phyloP scores from a whole-genome alignment of 2,888 invertebrate species.

The Chymomyza caudatula region DNA sequence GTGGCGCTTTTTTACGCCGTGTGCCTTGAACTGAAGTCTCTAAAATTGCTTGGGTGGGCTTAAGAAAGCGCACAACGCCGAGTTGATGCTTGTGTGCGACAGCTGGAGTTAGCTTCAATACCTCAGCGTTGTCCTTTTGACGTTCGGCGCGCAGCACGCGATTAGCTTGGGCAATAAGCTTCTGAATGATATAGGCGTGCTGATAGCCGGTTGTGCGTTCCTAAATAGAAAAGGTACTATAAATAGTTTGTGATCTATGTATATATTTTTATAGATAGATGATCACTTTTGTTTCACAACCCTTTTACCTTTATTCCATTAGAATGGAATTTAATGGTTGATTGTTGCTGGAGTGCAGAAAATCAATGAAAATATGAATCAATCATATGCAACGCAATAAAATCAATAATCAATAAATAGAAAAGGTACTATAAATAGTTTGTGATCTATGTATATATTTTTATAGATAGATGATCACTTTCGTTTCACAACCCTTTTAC shows the following conservation, averaged over 20 bases:
- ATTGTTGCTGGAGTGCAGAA: background rate
- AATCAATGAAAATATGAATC: background rate
- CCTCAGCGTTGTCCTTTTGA: constrained; percentile 51
- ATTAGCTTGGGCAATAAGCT: constrained; percentile 77
- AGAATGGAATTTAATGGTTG: no score
- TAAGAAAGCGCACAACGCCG: constrained; percentile 71
- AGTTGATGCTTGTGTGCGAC: constrained; percentile 31
- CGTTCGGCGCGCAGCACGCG: constrained; percentile 73
- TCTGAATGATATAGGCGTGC: constrained; percentile 76
- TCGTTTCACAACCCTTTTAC: no score
- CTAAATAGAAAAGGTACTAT: background rate
- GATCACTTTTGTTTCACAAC: no score
- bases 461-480: background rate
- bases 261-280: background rate
- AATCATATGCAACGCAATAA: no score
- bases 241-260: no score
- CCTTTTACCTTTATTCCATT: no score
- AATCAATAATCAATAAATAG: no score
- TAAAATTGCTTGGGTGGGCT: constrained; percentile 50
- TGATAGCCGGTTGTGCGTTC: constrained; percentile 46
- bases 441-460: no score
- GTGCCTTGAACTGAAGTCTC: constrained; percentile 41
- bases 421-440: background rate
- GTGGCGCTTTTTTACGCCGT: constrained; percentile 66
- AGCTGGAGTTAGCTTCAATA: constrained; percentile 6